phyloP scores from a whole-genome alignment of 2,888 invertebrate genomes.

The Biston stratarius region DNA sequence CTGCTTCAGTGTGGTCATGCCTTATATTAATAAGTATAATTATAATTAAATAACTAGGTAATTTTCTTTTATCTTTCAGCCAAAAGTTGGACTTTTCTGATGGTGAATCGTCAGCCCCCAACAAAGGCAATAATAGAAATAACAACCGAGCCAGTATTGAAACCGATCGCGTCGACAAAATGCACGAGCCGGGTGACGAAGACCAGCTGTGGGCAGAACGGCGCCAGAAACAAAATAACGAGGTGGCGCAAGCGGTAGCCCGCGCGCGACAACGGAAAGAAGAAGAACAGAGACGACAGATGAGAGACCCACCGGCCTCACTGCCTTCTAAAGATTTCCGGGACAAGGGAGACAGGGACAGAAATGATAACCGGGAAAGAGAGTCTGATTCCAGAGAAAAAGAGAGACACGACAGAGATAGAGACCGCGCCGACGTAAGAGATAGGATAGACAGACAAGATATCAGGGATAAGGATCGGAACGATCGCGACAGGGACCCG shows the following conservation, averaged over 20 bases:
- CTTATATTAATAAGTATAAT: background rate
- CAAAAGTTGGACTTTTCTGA: constrained; percentile 98
- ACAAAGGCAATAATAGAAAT: constrained; percentile 63
- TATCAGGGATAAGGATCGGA: constrained; percentile 53
- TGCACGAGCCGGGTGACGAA: constrained; percentile 75
- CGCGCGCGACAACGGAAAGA: constrained; percentile 94
- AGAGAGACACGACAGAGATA: constrained; percentile 56
- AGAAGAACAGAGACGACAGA: constrained; percentile 93
- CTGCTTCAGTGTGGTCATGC: too few relatives aligned
- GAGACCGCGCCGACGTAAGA: constrained; percentile 61
- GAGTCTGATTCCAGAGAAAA: constrained; percentile 61
- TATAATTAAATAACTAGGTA: too few relatives aligned
- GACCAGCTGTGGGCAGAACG: constrained; percentile 90
- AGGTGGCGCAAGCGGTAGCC: constrained; percentile 92
- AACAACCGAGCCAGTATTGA: constrained; percentile 69
- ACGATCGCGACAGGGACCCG: constrained; percentile 40
- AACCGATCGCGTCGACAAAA: constrained; percentile 73
- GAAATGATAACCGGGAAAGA: constrained; percentile 68
- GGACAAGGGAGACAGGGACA: constrained; percentile 62
- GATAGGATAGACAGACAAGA: constrained; percentile 61
- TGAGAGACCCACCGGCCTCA: constrained; percentile 69
- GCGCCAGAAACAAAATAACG: constrained; percentile 89
- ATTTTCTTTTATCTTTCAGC: constrained; percentile 73
- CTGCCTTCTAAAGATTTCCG: constrained; percentile 61
- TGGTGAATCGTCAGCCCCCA: constrained; percentile 89